These are phyloP conservation scores for Pipistrellus nathusii DNA, from an alignment of 2,797 vertebrate species.

Conservation along the genomic window DNA sequence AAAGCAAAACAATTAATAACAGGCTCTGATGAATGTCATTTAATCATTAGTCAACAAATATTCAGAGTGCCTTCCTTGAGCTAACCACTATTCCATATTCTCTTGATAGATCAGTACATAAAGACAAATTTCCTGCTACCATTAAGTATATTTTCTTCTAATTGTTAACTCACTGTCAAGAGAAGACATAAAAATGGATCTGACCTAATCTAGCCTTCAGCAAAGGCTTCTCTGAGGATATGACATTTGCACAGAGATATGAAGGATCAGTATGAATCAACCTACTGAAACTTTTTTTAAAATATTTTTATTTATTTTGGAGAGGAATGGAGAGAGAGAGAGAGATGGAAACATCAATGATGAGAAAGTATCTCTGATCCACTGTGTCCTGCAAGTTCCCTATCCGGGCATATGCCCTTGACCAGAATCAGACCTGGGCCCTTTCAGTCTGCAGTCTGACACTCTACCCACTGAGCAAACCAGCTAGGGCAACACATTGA, in stretches of 20 bases:
- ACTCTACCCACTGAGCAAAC: no score
- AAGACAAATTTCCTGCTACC: not conserved
- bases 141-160: not conserved
- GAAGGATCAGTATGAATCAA: not conserved
- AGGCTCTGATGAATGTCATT: not conserved
- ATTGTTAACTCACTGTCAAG: not conserved
- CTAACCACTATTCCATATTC: not conserved
- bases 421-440: no score
- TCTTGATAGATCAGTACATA: not conserved
- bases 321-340: no score
- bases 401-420: no score
- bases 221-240: conserved; percentile 1
- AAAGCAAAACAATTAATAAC: not conserved
- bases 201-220: not conserved
- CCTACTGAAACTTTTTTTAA: not conserved
- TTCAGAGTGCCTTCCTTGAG: not conserved
- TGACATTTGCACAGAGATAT: not conserved
- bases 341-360: no score
- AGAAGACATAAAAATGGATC: not conserved
- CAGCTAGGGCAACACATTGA: not conserved
- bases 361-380: no score
- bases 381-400: no score
- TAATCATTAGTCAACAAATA: not conserved
- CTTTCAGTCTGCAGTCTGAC: no score
- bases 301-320: no score